Conservation (phyloP, 2,797 vertebrate species). For the Eremophila alpestris region DNA sequence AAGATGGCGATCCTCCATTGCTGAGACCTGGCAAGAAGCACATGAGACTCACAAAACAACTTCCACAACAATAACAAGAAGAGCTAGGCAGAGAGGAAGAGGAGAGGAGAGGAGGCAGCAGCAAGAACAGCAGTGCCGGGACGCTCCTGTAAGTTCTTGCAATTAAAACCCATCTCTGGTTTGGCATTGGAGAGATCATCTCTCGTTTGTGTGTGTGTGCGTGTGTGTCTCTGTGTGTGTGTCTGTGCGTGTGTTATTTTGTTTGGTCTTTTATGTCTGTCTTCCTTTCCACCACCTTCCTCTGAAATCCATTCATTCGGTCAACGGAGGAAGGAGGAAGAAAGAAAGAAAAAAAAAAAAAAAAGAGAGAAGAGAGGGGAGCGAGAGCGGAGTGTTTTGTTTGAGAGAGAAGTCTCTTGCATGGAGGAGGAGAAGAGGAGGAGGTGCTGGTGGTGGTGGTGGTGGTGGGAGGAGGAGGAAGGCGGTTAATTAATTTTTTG, state of each 20-base stretch:
- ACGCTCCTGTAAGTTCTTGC: conserved; percentile 81
- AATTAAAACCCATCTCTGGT: conserved; percentile 74
- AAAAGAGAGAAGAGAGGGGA: not conserved
- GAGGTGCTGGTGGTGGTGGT: conserved; percentile 67
- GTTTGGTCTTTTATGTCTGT: conserved; percentile 4
- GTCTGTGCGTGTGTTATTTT: not conserved
- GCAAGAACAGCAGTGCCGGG: conserved; percentile 76
- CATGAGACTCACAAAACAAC: conserved; percentile 93
- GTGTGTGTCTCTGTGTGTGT: not conserved
- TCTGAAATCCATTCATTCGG: conserved; percentile 78
- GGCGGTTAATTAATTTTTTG: conserved; percentile 79
- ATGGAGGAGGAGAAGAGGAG: conserved; percentile 73
- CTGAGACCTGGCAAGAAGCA: conserved; percentile 92
- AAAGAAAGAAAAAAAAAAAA: not conserved
- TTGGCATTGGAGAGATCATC: conserved; percentile 68
- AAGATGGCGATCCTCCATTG: conserved; percentile 99
- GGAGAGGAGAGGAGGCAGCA: conserved; percentile 79
- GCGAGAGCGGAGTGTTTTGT: conserved; percentile 61
- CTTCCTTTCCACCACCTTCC: conserved; percentile 39
- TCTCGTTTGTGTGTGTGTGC: not conserved
- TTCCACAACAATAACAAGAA: conserved; percentile 86
- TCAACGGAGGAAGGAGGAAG: conserved; percentile 51
- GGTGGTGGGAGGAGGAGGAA: conserved; percentile 70
- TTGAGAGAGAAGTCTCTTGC: conserved; percentile 75
- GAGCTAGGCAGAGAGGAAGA: conserved; percentile 78